Evolutionary conservation across 2,113 vertebrate species (phyloP), one percentile per base, ranked within the genome.

Genomic region (Stegostoma tigrinum): DNA sequence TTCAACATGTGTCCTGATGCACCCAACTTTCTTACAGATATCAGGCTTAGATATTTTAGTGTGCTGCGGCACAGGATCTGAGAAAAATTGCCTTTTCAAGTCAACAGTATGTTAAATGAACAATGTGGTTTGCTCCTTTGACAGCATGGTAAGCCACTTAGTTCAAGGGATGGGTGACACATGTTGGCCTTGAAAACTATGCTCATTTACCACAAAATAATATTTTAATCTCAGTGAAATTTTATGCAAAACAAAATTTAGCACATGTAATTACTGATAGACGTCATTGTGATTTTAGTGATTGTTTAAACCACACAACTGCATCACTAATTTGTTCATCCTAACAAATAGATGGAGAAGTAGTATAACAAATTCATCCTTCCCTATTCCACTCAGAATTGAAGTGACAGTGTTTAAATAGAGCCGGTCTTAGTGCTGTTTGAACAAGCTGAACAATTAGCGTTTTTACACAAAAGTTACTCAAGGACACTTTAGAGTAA

Each of bases 401-500:
- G 87, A 90, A 83, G 80, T 83, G 38, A 83, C 80, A 83, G 4
- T 30, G 27, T 61, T 64, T 10, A 90, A 30, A 90, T 55, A 1
- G 52, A 34, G 87, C 61, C 61, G 52, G 27, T 55, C 52, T 14
- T 15, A 61, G 12, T n/a, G 24, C n/a, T n/a, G 61, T 93, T 93
- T 38, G 34, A 93, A 93, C 23, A 24, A 66, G 55, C 64, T n/a
- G 8, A 21, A 93, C 34, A 66, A 93, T 42, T 93, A 66, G 61
- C 67, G 61, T n/a, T 93, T 42, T 30, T 12, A 14, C 34, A 67
- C 61, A 38, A 19, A 66, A 66, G 61, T 66, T 19, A 93, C 61
- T 67, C 61, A 93, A 93, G 89, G 89, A 93, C 34, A 38, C 52
- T 64, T 90, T n/a, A 90, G 61, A 93, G 61, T n/a, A 93, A 19